Evolutionary conservation across 2,888 invertebrate genomes (phyloP).

Genomic region (Xylophagus ater): DNA sequence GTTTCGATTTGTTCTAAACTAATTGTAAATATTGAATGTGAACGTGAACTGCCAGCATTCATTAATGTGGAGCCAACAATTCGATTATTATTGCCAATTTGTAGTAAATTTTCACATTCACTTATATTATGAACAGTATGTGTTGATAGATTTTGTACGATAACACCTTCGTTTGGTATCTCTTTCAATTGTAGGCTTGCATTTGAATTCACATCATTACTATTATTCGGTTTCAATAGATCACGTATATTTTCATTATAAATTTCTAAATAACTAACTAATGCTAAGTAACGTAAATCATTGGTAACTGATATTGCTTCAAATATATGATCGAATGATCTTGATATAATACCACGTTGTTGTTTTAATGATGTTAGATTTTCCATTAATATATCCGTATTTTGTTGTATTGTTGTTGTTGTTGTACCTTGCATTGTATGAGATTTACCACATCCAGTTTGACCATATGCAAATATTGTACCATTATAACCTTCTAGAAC

Average conservation of each 20-base stretch:
- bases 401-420: too few relatives aligned
- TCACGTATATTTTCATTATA: conserved; percentile 92
- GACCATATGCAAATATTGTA: conserved; percentile 87
- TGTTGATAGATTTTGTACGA: conserved; percentile 50
- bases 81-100: conserved; percentile 65
- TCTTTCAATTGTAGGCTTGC: conserved; percentile 41
- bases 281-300: conserved; percentile 50
- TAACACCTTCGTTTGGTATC: conserved; percentile 42
- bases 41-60: conserved; percentile 78
- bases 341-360: conserved; percentile 54
- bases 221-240: conserved; percentile 58
- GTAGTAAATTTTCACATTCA: conserved; percentile 66
- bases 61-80: conserved; percentile 77
- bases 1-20: conserved; percentile 66
- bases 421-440: conserved; percentile 77
- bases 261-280: conserved; percentile 67
- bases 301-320: conserved; percentile 68
- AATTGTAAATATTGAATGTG: conserved; percentile 80
- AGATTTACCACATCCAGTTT: conserved; percentile 86
- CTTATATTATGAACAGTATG: conserved; percentile 66
- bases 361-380: conserved; percentile 2
- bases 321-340: conserved; percentile 80
- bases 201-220: too few relatives aligned
- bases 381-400: conserved; percentile 1
- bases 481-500: conserved; percentile 87